Base-by-base conservation (phyloP, 2,797 vertebrate species). In the Sebastes itinus region DNA sequence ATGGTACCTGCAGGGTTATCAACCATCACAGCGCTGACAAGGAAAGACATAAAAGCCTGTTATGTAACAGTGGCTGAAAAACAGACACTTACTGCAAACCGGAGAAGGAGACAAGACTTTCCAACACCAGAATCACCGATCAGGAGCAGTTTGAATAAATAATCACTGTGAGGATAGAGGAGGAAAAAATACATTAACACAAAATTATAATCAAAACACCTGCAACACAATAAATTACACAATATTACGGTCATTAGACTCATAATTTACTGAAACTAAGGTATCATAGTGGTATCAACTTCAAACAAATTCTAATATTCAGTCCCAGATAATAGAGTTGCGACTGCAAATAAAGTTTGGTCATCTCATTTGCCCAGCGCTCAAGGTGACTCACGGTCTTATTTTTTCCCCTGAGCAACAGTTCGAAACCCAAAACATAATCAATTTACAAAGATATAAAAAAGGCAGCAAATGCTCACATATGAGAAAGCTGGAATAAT, bases 111-210 rank as follows among this genome's bases (percentile, higher is more conserved):
- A 94, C 98, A 99, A 87, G 98, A 99, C 95, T 99, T 99, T 86
- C 98, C 98, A 62, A 99, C 98, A 81, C 98, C 98, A 65, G 98
- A 99, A 92, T 99, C 98, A 76, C 98, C 98, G 88, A 99, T 99
- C 94, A 99, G 97, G 94, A 99, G 97, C 90, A 99, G 96, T 92
- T 99, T 99, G 97, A 99, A 99, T 98, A 99, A 97, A 97, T 99
- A 99, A 94, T 99, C 98, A 96, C 98, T 99, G 96, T 49, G 68
- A 69, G 5, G 54, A 64, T 32, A 60, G 28, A 71, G 25, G 22
- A 33, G 5, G 38, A 3, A n/a, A 8, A 13, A 25, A 18, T 10
- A 25, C 9, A 23, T 11, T 1, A 46, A 28, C 12, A 23, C 49
- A 18, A 7, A n/a, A 8, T 23, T n/a, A 49, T 8, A 2, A 13